Evolutionary conservation across 2,888 invertebrate species (phyloP), one percentile per base, ranked within the genome.

Genomic region (Baronia brevicornis): DNA sequence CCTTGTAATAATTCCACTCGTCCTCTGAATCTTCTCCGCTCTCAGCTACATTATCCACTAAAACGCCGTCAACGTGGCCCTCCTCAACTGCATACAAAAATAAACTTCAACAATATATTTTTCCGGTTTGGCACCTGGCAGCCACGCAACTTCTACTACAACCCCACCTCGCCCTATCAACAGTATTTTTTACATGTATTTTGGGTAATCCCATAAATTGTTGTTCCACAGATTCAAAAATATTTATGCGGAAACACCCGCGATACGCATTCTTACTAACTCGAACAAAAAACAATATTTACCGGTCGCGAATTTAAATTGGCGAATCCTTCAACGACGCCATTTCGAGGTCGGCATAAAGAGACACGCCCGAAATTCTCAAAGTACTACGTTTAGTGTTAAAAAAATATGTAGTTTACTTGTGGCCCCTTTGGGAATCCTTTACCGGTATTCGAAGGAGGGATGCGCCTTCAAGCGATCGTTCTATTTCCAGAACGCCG

Each of bases 1-100:
- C 88, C 63, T 89, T 88, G 70, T 88, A 90, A 68, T 93, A 94
- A 71, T 94, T 93, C 93, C 93, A 94, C 90, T 94, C 94, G 89
- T 93, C 94, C 78, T 93, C 93, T 48, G 91, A 91, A 49, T 91
- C 91, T 51, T 91, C 91, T 57, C 90, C 89, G 57, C 88, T 91
- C 72, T 91, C 91, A 61, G 86, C 90, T 88, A 89, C 89, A 88
- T 90, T 90, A 84, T 90, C 91, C 77, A 87, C 85, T 67, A 88
- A 60, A 50, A 66, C 70, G 51, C 75, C 82, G 73, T 79, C 82
- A 48, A 77, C 72, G 70, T 80, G 78, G 77, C 73, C 64, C 48
- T 69, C 65, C 50, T 74, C 80, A 68, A 79, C 82, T 79, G 69
- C 51, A 60, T 66, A 65, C 47, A 44, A 62, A 54, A 54, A 58